Conservation (phyloP, 2,797 vertebrate species). For the Erpetoichthys calabaricus region DNA sequence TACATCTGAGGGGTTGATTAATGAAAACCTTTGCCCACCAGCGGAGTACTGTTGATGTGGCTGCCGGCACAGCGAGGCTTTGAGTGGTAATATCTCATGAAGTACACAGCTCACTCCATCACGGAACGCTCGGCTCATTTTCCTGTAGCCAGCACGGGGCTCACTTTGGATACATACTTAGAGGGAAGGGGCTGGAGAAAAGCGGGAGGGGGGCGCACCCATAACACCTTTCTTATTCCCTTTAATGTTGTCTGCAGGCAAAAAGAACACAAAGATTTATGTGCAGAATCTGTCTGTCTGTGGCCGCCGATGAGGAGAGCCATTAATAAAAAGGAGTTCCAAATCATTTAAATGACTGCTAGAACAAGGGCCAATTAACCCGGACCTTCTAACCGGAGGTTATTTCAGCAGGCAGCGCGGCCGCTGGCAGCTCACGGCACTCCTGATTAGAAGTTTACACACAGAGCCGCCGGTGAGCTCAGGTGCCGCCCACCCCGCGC, state of each 20-base stretch:
- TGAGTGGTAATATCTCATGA: slow-evolving; percentile 33
- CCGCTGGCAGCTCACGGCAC: background rate
- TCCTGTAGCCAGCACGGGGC: slow-evolving; percentile 14
- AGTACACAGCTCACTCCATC: slow-evolving; percentile 24
- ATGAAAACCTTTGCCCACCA: slow-evolving; percentile 34
- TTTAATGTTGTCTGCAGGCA: slow-evolving; percentile 32
- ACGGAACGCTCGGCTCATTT: slow-evolving; percentile 20
- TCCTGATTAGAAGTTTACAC: background rate
- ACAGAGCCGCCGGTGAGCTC: too few relatives aligned
- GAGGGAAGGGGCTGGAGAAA: slow-evolving; percentile 8
- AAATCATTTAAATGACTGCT: slow-evolving; percentile 27
- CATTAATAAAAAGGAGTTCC: slow-evolving; percentile 21
- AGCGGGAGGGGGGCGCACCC: slow-evolving; percentile 18
- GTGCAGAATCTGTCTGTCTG: slow-evolving; percentile 16
- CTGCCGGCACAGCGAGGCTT: slow-evolving; percentile 23
- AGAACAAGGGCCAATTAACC: slow-evolving; percentile 26
- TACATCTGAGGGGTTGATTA: slow-evolving; percentile 34
- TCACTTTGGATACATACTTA: slow-evolving; percentile 15
- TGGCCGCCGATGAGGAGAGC: slow-evolving; percentile 11
- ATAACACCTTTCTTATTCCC: slow-evolving; percentile 30
- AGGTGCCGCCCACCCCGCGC: too few relatives aligned
- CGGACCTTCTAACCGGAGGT: slow-evolving; percentile 9
- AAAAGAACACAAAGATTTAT: slow-evolving; percentile 30
- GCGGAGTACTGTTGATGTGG: slow-evolving; percentile 21
- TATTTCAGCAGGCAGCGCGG: slow-evolving; percentile 8